phyloP scores from a whole-genome alignment of 2,888 invertebrate genomes.

The Agonopterix alstromeriana region DNA sequence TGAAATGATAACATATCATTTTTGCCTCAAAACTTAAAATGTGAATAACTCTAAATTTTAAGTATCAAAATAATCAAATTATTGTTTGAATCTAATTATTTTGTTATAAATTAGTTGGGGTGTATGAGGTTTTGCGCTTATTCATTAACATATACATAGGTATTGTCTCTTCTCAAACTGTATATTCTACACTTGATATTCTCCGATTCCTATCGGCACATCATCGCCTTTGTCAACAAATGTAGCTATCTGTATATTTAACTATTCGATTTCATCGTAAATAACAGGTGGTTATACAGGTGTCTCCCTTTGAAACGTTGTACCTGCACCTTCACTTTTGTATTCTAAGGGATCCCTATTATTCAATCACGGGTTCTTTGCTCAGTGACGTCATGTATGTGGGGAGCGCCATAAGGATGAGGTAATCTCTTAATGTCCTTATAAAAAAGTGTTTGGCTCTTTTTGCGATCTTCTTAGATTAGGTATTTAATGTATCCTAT shows the following conservation, averaged over 20 bases:
- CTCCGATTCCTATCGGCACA: too few relatives aligned
- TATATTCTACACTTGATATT: too few relatives aligned
- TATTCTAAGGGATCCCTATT: conserved; percentile 34
- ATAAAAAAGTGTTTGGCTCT: conserved; percentile 36
- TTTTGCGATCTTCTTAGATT: conserved; percentile 34
- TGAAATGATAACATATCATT: too few relatives aligned
- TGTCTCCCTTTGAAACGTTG: conserved; percentile 19
- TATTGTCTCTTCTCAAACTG: too few relatives aligned
- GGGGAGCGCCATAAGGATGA: conserved; percentile 43
- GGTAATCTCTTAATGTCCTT: conserved; percentile 44
- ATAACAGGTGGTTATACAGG: conserved; percentile 10
- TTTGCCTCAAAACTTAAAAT: too few relatives aligned
- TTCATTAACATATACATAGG: too few relatives aligned
- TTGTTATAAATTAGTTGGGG: too few relatives aligned
- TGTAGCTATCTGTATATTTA: neutral
- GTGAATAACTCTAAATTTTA: too few relatives aligned
- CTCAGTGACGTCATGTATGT: conserved; percentile 38
- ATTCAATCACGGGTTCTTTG: conserved; percentile 30
- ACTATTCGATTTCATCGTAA: neutral
- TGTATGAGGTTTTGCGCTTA: too few relatives aligned
- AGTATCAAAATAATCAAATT: too few relatives aligned
- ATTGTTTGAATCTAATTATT: too few relatives aligned
- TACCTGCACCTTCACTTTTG: conserved; percentile 36
- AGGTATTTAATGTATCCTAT: neutral
- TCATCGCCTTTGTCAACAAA: neutral